Conservation (phyloP, 2,113 vertebrate species). For the Rhea americana region DNA sequence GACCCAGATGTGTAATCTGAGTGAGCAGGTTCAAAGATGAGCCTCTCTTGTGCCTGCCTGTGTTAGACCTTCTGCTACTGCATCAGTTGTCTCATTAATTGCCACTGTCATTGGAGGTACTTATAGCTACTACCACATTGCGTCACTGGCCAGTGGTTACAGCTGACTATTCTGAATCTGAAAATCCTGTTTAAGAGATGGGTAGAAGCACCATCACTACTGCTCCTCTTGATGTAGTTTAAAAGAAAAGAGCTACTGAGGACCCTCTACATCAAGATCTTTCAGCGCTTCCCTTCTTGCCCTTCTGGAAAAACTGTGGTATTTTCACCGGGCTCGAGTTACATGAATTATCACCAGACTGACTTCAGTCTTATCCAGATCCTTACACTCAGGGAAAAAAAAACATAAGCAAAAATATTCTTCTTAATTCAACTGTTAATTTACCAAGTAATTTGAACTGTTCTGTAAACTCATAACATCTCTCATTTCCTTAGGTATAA, state of each 20-base stretch:
- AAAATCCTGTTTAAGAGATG: neutral
- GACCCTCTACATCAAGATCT: neutral
- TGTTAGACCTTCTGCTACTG: neutral
- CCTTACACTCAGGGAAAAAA: neutral
- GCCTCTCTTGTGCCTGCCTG: neutral
- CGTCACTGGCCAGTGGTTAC: neutral
- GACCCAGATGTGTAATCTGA: neutral
- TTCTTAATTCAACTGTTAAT: neutral
- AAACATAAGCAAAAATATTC: neutral
- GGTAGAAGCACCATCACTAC: neutral
- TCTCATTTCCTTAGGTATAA: neutral
- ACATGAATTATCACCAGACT: neutral
- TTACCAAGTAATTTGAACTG: neutral
- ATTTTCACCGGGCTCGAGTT: neutral
- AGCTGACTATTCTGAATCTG: neutral
- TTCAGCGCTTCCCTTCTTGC: neutral
- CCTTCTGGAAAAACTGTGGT: neutral
- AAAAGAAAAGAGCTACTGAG: neutral
- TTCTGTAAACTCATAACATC: neutral
- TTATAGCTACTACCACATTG: neutral
- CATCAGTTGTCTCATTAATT: neutral
- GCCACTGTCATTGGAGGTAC: fast-evolving
- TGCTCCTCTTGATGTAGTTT: neutral
- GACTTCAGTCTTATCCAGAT: neutral
- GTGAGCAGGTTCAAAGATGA: neutral